A percentile compares a stretch with the other conserved stretches of the same genome.
Evolutionary conservation across 2,888 invertebrate species (phyloP).

Genomic region (Drosophila paucipuncta): DNA sequence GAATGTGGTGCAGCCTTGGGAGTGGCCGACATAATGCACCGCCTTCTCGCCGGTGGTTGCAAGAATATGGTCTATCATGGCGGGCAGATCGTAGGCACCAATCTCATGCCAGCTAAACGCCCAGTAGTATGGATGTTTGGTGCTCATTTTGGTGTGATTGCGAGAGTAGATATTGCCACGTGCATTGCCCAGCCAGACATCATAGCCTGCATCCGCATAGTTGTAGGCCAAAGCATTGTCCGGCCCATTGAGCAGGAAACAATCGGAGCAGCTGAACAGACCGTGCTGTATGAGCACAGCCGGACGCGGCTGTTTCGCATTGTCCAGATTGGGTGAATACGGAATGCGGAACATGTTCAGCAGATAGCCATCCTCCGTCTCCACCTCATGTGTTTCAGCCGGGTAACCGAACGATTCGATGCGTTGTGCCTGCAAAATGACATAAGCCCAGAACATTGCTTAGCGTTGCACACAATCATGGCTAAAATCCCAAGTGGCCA

Average conservation of each 20-base stretch:
- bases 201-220: slow-evolving; percentile 86
- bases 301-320: slow-evolving; percentile 85
- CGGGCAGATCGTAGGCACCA: slow-evolving; percentile 87
- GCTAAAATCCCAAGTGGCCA: not conserved
- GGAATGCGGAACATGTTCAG: slow-evolving; percentile 93
- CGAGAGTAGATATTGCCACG: slow-evolving; percentile 88
- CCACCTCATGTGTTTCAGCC: slow-evolving; percentile 89
- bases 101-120: slow-evolving; percentile 87
- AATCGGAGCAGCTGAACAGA: slow-evolving; percentile 88
- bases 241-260: slow-evolving; percentile 90
- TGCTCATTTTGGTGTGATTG: slow-evolving; percentile 85
- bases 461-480: not conserved
- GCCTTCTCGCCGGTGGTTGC: slow-evolving; percentile 85
- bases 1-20: slow-evolving; percentile 87
- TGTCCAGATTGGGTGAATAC: slow-evolving; percentile 83
- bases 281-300: slow-evolving; percentile 92
- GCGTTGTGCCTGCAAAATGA: slow-evolving; percentile 68
- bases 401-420: slow-evolving; percentile 86
- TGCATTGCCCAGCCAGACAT: slow-evolving; percentile 89
- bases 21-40: slow-evolving; percentile 88
- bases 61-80: slow-evolving; percentile 87
- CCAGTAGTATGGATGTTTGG: slow-evolving; percentile 80
- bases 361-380: slow-evolving; percentile 93
- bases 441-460: not conserved
- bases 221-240: slow-evolving; percentile 87